Evolutionary conservation across 2,797 vertebrate genomes (phyloP).

Genomic region (Vireo griseus): DNA sequence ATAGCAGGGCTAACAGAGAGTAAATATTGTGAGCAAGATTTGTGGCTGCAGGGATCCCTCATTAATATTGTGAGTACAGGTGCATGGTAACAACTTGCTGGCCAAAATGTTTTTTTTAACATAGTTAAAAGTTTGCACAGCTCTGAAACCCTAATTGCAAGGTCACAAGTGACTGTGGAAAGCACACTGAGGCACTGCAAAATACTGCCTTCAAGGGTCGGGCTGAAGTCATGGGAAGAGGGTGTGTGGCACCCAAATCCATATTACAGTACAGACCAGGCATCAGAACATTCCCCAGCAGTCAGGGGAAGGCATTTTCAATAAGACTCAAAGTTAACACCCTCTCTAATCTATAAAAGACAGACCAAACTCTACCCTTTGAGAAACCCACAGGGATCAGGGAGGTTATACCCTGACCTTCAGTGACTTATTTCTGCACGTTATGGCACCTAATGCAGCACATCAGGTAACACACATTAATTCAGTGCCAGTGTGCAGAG

Average conservation of each 20-base stretch:
- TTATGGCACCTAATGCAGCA: neutral
- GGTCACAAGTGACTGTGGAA: neutral
- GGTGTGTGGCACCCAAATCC: neutral
- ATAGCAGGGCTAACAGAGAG: accelerated
- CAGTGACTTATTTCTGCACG: accelerated
- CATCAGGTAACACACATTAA: neutral
- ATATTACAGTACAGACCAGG: neutral
- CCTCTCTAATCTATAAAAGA: neutral
- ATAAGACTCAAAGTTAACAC: neutral
- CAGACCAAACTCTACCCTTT: neutral
- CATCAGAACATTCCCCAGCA: accelerated
- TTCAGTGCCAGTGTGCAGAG: accelerated
- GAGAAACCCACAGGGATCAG: neutral
- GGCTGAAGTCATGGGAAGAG: neutral
- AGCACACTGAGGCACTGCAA: neutral
- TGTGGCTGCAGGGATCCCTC: neutral
- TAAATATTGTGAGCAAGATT: neutral
- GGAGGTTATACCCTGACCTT: neutral
- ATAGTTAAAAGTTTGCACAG: neutral
- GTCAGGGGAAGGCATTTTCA: neutral
- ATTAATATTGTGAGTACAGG: neutral
- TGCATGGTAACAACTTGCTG: neutral
- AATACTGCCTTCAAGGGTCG: neutral
- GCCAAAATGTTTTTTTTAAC: neutral
- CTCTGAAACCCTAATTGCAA: neutral